These are phyloP conservation scores for Galeopterus variegatus DNA, from an alignment of 2,113 vertebrate genomes.

Conservation along the genomic window DNA sequence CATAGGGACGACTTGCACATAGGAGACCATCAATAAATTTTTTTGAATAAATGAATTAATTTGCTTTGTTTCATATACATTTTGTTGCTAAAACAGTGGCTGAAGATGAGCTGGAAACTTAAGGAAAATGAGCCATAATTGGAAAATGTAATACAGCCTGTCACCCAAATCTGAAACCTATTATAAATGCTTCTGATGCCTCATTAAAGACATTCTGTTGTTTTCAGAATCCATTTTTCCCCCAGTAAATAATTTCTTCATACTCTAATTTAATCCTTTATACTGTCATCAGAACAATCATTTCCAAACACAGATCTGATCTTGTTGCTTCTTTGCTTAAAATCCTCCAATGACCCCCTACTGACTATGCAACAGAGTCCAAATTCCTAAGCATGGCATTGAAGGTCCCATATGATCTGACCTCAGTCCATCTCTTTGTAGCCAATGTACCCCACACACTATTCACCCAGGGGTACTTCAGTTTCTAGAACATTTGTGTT, in stretches of 20 bases:
- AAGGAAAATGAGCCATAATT: conserved; percentile 62
- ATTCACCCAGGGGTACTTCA: background rate
- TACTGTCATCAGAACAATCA: conserved; percentile 9
- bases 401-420: background rate
- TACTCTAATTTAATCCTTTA: conserved; percentile 69
- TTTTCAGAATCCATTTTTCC: conserved; percentile 61
- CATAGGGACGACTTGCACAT: conserved; percentile 19
- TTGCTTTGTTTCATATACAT: conserved; percentile 72
- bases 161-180: conserved; percentile 32
- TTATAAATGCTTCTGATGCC: conserved; percentile 47
- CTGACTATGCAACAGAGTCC: background rate
- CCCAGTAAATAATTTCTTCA: conserved; percentile 40
- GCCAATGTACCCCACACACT: background rate
- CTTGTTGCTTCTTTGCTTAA: conserved; percentile 41
- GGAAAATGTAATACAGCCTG: conserved; percentile 63
- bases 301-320: conserved; percentile 51
- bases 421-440: background rate
- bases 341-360: background rate
- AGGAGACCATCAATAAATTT: conserved; percentile 51
- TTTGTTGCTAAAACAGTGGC: conserved; percentile 67
- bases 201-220: conserved; percentile 67
- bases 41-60: conserved; percentile 70
- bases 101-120: conserved; percentile 56
- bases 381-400: background rate
- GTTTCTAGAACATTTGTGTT: conserved; percentile 41